These are phyloP conservation scores for Drosophila ambigua DNA, from an alignment of 1,140 invertebrate species.

Conservation along the genomic window DNA sequence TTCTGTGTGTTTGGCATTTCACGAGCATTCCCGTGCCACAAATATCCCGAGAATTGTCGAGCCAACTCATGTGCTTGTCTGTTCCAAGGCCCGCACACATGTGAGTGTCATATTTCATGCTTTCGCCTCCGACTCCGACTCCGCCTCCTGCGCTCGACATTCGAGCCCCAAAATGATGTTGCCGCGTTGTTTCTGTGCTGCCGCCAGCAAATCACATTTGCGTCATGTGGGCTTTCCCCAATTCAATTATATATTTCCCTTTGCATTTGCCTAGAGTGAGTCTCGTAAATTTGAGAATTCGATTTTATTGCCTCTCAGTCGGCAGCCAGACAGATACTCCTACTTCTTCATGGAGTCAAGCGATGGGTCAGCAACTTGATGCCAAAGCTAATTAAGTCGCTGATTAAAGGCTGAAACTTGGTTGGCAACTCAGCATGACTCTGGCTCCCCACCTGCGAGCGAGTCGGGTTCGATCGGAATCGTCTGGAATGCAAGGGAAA, in stretches of 20 bases:
- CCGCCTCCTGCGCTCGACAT: constrained; percentile 17
- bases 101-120: constrained; percentile 56
- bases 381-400: constrained; percentile 23
- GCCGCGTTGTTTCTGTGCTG: constrained; percentile 13
- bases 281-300: constrained; percentile 10
- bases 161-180: constrained; percentile 19
- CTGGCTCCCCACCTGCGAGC: constrained; percentile 7
- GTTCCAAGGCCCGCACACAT: constrained; percentile 9
- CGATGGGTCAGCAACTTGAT: constrained; percentile 15
- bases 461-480: background rate
- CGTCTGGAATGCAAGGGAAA: background rate
- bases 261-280: background rate
- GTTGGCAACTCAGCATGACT: constrained; percentile 17
- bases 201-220: constrained; percentile 39
- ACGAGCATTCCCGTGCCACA: background rate
- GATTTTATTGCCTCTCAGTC: constrained; percentile 15
- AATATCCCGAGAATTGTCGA: constrained; percentile 13
- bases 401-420: constrained; percentile 12
- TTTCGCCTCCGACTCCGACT: constrained; percentile 28
- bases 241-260: constrained; percentile 32
- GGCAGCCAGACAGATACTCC: background rate
- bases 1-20: constrained; percentile 22
- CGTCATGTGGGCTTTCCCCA: constrained; percentile 35
- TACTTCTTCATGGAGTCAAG: constrained; percentile 19
- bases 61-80: background rate